Evolutionary conservation across 1,140 invertebrate genomes (phyloP).

Genomic region (Drosophila pallidifrons): DNA sequence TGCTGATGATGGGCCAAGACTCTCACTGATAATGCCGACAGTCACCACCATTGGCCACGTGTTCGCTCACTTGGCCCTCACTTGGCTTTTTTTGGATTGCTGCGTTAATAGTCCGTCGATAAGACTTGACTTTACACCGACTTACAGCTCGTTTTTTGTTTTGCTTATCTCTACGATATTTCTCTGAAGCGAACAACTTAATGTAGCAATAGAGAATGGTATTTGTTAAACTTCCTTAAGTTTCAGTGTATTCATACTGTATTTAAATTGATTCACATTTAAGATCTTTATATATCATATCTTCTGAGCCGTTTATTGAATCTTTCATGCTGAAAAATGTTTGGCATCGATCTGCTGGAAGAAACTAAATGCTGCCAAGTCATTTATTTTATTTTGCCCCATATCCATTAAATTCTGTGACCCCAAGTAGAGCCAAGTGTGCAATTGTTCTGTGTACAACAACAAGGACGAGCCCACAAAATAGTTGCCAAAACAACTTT

Average conservation of each 20-base stretch:
- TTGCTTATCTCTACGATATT: neutral
- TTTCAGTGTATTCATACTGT: too few relatives aligned
- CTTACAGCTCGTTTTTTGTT: constrained; percentile 33
- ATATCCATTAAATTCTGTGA: constrained; percentile 49
- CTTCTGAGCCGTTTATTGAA: neutral
- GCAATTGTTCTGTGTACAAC: constrained; percentile 8
- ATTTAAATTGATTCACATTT: too few relatives aligned
- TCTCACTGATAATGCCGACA: constrained; percentile 57
- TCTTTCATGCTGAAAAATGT: neutral
- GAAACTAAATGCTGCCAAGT: constrained; percentile 51
- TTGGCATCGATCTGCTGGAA: constrained; percentile 4
- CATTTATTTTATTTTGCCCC: constrained; percentile 42
- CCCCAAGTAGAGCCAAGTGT: constrained; percentile 7
- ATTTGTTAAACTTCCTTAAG: neutral
- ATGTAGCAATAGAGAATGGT: neutral
- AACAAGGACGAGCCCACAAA: constrained; percentile 20
- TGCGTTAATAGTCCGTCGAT: constrained; percentile 74
- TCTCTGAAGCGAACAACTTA: neutral
- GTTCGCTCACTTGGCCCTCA: constrained; percentile 61
- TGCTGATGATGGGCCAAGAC: constrained; percentile 35
- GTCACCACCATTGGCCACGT: constrained; percentile 58
- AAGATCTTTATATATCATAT: too few relatives aligned
- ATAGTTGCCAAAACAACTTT: constrained; percentile 76
- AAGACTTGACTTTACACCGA: constrained; percentile 54
- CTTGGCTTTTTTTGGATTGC: constrained; percentile 72